Base-by-base conservation (phyloP, 2,797 vertebrate species). In the Falco novaeseelandiae region DNA sequence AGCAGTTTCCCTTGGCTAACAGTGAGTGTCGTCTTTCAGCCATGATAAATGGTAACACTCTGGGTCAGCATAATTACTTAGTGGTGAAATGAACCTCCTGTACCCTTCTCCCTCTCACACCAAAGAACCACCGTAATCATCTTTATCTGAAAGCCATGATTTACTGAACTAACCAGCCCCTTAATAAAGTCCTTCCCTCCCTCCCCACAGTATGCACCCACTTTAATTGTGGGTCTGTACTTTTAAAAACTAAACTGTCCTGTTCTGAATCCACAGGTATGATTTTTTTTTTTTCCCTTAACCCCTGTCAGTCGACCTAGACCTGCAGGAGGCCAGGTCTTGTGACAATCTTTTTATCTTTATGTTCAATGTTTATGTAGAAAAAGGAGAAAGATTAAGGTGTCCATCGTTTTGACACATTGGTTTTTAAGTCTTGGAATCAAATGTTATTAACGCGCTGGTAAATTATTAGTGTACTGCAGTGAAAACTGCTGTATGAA, bases 1-100 rank as follows among this genome's bases (percentile, higher is more conserved):
- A 98, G 98, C 98, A 97, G 98, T 99, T 99, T 99, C 99, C 98
- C 99, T 99, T 99, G 98, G 98, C 98, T 99, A 99, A 98, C 98
- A 95, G 98, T 98, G 99, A 98, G 98, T 98, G 99, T 99, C 99
- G 99, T 99, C 99, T 98, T 98, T 99, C 98, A 98, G 97, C 97
- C 97, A 95, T 99, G 99, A 99, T 99, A 98, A 99, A 99, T 99
- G 98, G 98, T 98, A 98, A 98, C 98, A 76, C 98, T 98, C 98
- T 96, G 83, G 95, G 97, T 82, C 97, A 96, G 98, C 98, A 98
- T 99, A 99, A 99, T 99, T 99, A 99, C 99, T 99, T 98, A 98
- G 98, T 98, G 98, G 98, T 99, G 98, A 99, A 99, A 99, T 99
- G 98, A 98, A 98, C 98, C 98, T 98, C 96, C 96, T 93, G 92